Evolutionary conservation across 1,140 invertebrate genomes (phyloP).

Genomic region (Leguminivora glycinivorella): DNA sequence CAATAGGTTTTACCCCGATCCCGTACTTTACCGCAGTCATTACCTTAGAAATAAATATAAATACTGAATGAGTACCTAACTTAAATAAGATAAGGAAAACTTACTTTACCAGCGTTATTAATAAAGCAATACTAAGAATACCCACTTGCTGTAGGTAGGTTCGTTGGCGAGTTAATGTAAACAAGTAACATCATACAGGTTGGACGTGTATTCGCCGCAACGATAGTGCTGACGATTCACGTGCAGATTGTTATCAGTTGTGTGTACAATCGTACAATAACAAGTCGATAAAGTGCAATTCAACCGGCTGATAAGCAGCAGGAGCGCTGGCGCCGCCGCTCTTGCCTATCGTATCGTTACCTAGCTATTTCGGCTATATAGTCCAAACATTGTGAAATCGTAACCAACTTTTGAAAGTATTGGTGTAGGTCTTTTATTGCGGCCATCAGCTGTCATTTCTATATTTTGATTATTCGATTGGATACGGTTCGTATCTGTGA

Average conservation of each 20-base stretch:
- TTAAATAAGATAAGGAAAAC: neutral
- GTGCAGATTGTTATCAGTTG: constrained; percentile 23
- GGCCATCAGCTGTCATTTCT: neutral
- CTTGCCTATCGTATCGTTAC: neutral
- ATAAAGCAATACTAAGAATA: neutral
- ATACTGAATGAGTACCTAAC: neutral
- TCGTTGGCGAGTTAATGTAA: neutral
- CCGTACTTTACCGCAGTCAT: neutral
- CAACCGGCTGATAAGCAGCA: constrained; percentile 16
- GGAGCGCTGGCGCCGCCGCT: neutral
- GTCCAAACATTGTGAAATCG: constrained; percentile 10
- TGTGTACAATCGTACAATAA: constrained; percentile 24
- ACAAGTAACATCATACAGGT: constrained; percentile 12
- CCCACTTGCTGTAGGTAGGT: neutral
- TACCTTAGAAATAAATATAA: neutral
- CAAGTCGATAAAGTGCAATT: constrained; percentile 29
- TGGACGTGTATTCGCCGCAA: constrained; percentile 2
- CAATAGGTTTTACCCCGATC: constrained; percentile 6
- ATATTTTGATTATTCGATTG: constrained; percentile 5
- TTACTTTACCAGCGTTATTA: neutral
- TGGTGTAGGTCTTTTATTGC: neutral
- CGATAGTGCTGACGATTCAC: constrained; percentile 27
- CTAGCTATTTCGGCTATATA: neutral
- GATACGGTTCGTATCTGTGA: neutral
- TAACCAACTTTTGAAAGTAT: constrained; percentile 15